These are phyloP conservation scores for Trachops cirrhosus DNA, from an alignment of 2,797 vertebrate genomes.

Conservation along the genomic window DNA sequence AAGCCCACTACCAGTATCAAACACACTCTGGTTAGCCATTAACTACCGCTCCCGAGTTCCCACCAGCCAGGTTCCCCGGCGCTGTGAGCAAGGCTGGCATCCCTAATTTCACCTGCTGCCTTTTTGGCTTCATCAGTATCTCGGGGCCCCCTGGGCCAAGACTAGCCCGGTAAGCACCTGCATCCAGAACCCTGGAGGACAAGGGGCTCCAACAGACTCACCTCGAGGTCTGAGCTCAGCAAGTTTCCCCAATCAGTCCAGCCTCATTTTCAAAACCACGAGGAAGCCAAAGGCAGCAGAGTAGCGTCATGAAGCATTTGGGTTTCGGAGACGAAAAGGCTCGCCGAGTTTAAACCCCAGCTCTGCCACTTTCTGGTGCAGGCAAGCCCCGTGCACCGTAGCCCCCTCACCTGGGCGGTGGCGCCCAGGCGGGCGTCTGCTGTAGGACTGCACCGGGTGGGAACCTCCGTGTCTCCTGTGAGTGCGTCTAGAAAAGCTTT, in stretches of 20 bases:
- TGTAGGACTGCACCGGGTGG: no score
- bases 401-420: not conserved
- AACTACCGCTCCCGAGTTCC: not conserved
- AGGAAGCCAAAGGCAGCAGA: not conserved
- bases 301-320: not conserved
- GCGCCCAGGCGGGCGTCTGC: fast-evolving
- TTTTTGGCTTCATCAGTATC: not conserved
- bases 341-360: no score
- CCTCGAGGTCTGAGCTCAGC: not conserved
- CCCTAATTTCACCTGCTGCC: not conserved
- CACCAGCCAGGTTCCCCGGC: not conserved
- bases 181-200: not conserved
- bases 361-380: not conserved
- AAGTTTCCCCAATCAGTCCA: not conserved
- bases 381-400: not conserved
- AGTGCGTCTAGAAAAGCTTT: not conserved
- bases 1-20: not conserved
- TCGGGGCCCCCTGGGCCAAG: not conserved
- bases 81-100: not conserved
- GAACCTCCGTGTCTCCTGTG: not conserved
- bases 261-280: not conserved
- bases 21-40: not conserved
- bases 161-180: not conserved
- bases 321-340: not conserved
- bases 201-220: not conserved